A percentile compares a stretch with the other conserved stretches of the same genome.
Conservation (phyloP, 2,888 invertebrate species). For the Lasioglossum calceatum region DNA sequence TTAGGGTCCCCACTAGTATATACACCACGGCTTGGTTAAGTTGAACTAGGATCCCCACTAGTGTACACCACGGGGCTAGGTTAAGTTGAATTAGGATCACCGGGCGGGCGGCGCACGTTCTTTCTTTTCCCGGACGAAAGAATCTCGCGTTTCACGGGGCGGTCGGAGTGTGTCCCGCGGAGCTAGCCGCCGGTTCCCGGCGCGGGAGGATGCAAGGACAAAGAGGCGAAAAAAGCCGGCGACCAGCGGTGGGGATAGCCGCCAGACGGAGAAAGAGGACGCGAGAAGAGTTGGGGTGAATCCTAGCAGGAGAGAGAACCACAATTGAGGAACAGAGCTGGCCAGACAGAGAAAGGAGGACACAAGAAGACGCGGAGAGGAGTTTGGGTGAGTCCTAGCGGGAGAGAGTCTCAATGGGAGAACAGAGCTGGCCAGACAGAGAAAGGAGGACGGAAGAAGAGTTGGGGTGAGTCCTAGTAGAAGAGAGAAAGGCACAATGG, state of each 20-base stretch:
- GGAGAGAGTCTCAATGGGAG: neutral
- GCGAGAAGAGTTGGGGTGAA: neutral
- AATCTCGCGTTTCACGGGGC: slow-evolving; percentile 70
- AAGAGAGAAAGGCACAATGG: slow-evolving; percentile 16
- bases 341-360: neutral
- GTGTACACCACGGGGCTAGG: too few species aligned
- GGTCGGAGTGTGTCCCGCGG: slow-evolving; percentile 68
- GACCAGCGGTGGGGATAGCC: slow-evolving; percentile 57
- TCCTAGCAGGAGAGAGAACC: neutral
- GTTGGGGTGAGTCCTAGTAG: too few species aligned
- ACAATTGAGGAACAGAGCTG: neutral
- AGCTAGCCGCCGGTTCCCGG: slow-evolving; percentile 72
- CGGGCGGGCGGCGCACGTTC: slow-evolving; percentile 42
- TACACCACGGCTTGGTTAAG: too few species aligned
- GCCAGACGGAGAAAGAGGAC: slow-evolving; percentile 10
- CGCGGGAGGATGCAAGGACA: slow-evolving; percentile 75
- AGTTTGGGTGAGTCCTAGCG: neutral
- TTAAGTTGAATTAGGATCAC: too few species aligned
- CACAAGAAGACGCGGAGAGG: too few species aligned
- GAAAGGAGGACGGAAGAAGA: too few species aligned
- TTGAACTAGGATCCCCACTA: too few species aligned
- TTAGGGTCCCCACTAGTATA: too few species aligned
- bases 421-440: neutral
- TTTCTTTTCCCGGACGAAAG: slow-evolving; percentile 68
- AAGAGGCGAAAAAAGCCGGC: slow-evolving; percentile 71